These are phyloP conservation scores for Orthosia gothica DNA, from an alignment of 2,888 invertebrate genomes.

Conservation along the genomic window DNA sequence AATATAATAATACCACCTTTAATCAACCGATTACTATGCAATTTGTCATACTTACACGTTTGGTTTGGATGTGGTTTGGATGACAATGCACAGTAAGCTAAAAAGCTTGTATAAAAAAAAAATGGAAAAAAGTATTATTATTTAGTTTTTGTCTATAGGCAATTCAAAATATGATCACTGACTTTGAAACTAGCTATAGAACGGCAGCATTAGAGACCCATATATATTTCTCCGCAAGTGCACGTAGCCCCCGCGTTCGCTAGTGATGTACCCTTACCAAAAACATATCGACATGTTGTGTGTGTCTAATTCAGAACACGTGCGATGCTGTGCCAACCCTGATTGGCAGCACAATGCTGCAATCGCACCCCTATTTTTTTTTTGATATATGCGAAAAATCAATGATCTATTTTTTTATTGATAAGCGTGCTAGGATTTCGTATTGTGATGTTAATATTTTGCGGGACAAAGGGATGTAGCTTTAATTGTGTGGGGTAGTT, in stretches of 20 bases:
- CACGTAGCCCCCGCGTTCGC: background rate
- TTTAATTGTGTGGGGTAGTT: slow-evolving; percentile 12
- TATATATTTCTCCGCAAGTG: background rate
- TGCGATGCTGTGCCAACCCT: slow-evolving; percentile 37
- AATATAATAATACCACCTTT: no score
- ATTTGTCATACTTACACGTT: no score
- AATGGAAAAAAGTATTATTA: no score
- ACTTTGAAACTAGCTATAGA: no score
- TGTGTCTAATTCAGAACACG: slow-evolving; percentile 59
- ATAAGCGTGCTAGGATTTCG: slow-evolving; percentile 10
- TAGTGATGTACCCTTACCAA: slow-evolving; percentile 13
- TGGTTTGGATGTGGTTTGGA: no score
- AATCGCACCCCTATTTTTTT: slow-evolving; percentile 50
- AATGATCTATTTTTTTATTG: slow-evolving; percentile 44
- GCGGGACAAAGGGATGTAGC: background rate
- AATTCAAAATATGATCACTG: no score
- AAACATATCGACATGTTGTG: slow-evolving; percentile 21
- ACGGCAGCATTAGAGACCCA: no score
- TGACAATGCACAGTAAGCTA: no score
- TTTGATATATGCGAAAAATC: slow-evolving; percentile 35
- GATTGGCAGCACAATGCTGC: slow-evolving; percentile 56
- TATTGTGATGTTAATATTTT: slow-evolving; percentile 47
- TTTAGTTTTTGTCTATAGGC: no score
- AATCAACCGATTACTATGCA: no score
- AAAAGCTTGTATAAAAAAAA: no score